Percentiles rank a stretch among this genome's conserved stretches.
These are phyloP conservation scores for Andrena fulva DNA, from an alignment of 2,888 invertebrate species.

Conservation along the genomic window DNA sequence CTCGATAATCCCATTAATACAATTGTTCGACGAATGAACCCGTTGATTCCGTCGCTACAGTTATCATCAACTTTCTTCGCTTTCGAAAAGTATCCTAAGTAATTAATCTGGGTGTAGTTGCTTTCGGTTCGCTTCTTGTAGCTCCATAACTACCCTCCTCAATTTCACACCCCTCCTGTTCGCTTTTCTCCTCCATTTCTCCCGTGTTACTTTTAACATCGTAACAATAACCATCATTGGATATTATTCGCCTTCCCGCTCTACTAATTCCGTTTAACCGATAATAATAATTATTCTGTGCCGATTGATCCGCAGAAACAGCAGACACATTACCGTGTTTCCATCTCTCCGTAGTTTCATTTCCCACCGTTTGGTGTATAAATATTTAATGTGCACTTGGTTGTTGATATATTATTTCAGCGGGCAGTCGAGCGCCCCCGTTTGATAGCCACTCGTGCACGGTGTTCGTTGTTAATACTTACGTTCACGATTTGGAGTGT, in stretches of 20 bases:
- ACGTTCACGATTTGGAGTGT: constrained; percentile 43
- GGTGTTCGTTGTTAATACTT: constrained; percentile 28
- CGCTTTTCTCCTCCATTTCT: not conserved
- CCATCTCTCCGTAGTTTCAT: constrained; percentile 7
- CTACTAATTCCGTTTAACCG: constrained; percentile 21
- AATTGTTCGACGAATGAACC: not conserved
- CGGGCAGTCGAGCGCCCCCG: constrained; percentile 6
- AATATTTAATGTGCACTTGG: constrained; percentile 26
- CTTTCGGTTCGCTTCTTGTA: constrained; percentile 1
- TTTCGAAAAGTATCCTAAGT: too few relatives aligned
- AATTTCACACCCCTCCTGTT: not conserved
- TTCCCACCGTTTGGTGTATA: not conserved
- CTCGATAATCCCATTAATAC: not conserved
- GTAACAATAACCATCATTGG: not conserved
- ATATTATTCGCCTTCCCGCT: constrained; percentile 10
- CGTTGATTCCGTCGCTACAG: not conserved
- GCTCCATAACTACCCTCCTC: too few relatives aligned
- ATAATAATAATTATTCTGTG: constrained; percentile 13
- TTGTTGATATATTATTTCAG: constrained; percentile 32
- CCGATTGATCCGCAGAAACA: constrained; percentile 17
- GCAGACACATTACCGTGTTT: constrained; percentile 18
- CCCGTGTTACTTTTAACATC: not conserved
- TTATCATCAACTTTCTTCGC: not conserved
- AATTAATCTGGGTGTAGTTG: not conserved
- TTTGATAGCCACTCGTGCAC: constrained; percentile 44